These are phyloP conservation scores for Lethrus apterus DNA, from an alignment of 1,140 invertebrate species.

Conservation along the genomic window DNA sequence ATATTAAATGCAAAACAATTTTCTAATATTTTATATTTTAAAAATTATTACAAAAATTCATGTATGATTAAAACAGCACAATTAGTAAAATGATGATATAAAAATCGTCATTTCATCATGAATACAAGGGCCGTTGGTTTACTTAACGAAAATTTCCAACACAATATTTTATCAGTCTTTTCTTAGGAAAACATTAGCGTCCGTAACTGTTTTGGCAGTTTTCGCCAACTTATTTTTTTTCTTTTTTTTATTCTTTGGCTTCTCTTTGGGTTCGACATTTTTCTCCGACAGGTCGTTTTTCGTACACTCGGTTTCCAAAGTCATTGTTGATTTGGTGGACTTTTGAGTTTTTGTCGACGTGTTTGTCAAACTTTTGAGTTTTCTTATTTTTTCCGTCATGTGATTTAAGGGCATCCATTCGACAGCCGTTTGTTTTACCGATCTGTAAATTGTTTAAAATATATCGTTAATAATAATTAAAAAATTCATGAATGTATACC, in stretches of 20 bases:
- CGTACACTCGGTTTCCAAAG: not conserved
- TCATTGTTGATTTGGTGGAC: slow-evolving; percentile 1
- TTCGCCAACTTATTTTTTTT: slow-evolving; percentile 25
- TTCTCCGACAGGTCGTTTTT: slow-evolving; percentile 1
- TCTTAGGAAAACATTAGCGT: slow-evolving; percentile 26
- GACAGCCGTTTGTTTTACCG: slow-evolving; percentile 21
- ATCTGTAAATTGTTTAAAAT: slow-evolving; percentile 14
- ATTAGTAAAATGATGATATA: not conserved
- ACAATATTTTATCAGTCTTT: slow-evolving; percentile 18
- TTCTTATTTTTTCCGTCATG: slow-evolving; percentile 14
- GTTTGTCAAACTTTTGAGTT: slow-evolving; percentile 22
- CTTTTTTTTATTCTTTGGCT: slow-evolving; percentile 24
- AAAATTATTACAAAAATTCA: not conserved
- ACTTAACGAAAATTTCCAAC: slow-evolving; percentile 6
- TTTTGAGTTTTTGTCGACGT: slow-evolving; percentile 14
- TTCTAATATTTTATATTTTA: not conserved
- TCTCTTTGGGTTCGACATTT: slow-evolving; percentile 15
- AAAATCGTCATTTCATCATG: not conserved
- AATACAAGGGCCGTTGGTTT: too few relatives aligned
- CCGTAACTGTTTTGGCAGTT: slow-evolving; percentile 27
- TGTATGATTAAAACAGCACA: not conserved
- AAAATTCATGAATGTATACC: slow-evolving; percentile 17
- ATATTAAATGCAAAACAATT: not conserved
- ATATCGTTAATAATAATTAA: slow-evolving; percentile 4
- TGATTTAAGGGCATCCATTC: slow-evolving; percentile 15